Base-by-base conservation (phyloP, 2,113 vertebrate genomes). In the Agapornis roseicollis region DNA sequence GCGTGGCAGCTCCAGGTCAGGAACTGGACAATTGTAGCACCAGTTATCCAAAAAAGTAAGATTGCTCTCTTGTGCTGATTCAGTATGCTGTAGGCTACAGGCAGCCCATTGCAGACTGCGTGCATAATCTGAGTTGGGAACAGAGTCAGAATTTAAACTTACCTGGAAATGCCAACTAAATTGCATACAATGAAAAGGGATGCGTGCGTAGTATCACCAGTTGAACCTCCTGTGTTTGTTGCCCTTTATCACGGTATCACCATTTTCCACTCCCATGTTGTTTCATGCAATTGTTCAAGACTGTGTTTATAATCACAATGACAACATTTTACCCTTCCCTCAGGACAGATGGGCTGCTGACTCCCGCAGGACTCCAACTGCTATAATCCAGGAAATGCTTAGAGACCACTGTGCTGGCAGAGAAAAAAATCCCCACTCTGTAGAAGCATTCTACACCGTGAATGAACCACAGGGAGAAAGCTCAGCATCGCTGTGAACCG, bases 41-140 rank as follows among this genome's bases (percentile, higher is more conserved):
- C 12, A 77, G 13, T 47, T 16, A 65, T 33, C 49, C 50, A 73
- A 86, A 86, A 86, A 76, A 89, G 17, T 8, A 29, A 55, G 89
- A 77, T 35, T 31, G 7, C 2, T 65, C 29, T 58, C n/a, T 65
- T 0, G 0, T 2, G 0, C 2, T 61, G 58, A 25, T 9, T 49
- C 31, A 64, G 22, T 8, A 64, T 37, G 31, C 44, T 31, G 2
- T 7, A 52, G 94, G 18, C 24, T 39, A 16, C 13, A 24, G 27
- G 44, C 17, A 92, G 56, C 14, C 71, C 46, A 37, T 10, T 63
- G 72, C 19, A 61, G 66, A 77, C 70, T 41, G 37, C 20, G 35
- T 44, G 23, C 42, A n/a, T 17, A 69, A 37, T 29, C 41, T 33
- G 6, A 47, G 61, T 24, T 41, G 82, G 71, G 64, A 91, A 74